phyloP scores from a whole-genome alignment of 2,888 invertebrate species.

The Pyrochroa serraticornis region DNA sequence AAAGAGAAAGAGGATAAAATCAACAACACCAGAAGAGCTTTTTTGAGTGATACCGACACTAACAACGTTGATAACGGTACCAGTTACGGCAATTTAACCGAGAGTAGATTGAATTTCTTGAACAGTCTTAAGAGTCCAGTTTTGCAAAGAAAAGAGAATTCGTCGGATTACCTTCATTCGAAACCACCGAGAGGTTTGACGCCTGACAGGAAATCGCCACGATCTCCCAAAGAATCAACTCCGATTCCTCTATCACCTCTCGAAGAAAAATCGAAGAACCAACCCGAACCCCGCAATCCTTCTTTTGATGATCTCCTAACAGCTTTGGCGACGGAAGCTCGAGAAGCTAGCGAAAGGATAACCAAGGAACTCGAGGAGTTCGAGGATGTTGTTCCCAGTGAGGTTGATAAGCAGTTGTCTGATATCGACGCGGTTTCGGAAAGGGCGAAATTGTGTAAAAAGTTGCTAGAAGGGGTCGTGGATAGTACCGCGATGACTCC shows the following conservation, averaged over 20 bases:
- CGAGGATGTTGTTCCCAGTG: conserved; percentile 35
- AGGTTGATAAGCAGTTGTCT: conserved; percentile 23
- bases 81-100: conserved; percentile 51
- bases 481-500: conserved; percentile 47
- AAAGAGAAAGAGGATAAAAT: conserved; percentile 55
- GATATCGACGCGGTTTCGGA: conserved; percentile 60
- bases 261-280: conserved; percentile 33
- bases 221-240: conserved; percentile 46
- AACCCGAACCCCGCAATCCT: conserved; percentile 32
- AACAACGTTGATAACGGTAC: conserved; percentile 34
- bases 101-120: conserved; percentile 51
- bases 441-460: conserved; percentile 60
- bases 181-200: conserved; percentile 50
- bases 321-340: conserved; percentile 76
- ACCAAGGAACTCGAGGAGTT: conserved; percentile 65
- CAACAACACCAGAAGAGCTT: conserved; percentile 50
- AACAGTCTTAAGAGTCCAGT: conserved; percentile 45
- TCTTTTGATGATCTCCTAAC: conserved; percentile 74
- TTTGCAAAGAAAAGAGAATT: not conserved
- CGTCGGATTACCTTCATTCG: conserved; percentile 36
- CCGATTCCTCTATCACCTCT: conserved; percentile 43
- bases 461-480: conserved; percentile 57
- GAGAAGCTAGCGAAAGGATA: conserved; percentile 71
- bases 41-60: conserved; percentile 55
- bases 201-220: conserved; percentile 40